Evolutionary conservation across 2,888 invertebrate genomes (phyloP), one percentile per base, ranked within the genome.

Genomic region (Lobophora halterata): DNA sequence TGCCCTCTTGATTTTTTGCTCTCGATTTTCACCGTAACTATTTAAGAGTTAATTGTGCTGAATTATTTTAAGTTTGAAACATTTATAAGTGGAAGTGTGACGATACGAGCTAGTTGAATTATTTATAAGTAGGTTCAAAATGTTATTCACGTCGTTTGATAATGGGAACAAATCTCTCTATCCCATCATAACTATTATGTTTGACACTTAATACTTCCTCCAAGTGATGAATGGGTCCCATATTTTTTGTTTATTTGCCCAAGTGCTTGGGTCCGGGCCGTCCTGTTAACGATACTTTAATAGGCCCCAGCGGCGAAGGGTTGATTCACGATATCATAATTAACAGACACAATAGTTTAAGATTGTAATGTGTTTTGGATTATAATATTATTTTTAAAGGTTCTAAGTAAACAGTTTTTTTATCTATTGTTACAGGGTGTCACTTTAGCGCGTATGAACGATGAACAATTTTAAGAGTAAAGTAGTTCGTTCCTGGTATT

Each of bases 321-420:
- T 73, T 85, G 82, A 85, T 83, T 71, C 76, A 85, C 62, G 80
- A 85, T 65, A 61, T 85, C 85, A 78, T 85, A 85, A 85, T 85
- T 85, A 85, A 82, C 78, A 28, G 5, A 30, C 46, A 68, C 59
- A 71, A 79, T 61, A 37, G 51, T 17, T 43, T 54, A 52, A 36
- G 30, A 41, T 31, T 41, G 34, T 37, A 41, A 29, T 46, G 38
- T 33, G 21, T 31, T 46, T 57, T 49, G 35, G 26, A 49, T 54
- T 39, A 36, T 31, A 12, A 12, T 33, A 27, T 17, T 23, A 8
- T 20, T 31, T 30, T 25, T 8, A 17, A 18, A 10, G 3, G n/a
- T 38, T 7, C 21, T 10, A 7, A 21, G 12, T 14, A n/a, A n/a
- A n/a, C n/a, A n/a, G n/a, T n/a, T n/a, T n/a, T n/a, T n/a, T n/a